Conservation (phyloP, 2,113 vertebrate species). For the Mobula birostris region DNA sequence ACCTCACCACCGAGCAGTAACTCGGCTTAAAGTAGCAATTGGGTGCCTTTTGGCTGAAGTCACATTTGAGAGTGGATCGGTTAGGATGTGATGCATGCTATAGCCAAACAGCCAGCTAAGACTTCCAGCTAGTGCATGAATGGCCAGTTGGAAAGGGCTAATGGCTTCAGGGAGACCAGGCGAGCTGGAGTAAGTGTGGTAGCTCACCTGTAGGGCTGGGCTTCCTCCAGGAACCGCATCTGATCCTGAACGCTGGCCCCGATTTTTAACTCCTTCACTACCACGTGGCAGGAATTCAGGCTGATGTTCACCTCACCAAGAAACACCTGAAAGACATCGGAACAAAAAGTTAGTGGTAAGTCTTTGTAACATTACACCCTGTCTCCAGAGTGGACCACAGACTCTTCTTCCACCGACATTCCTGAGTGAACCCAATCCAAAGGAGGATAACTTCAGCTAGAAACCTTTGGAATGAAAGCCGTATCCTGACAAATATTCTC, state of each 20-base stretch:
- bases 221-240: constrained; percentile 87
- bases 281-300: constrained; percentile 73
- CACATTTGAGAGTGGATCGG: background rate
- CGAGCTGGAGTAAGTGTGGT: background rate
- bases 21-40: background rate
- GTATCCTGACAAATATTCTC: background rate
- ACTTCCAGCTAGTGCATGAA: background rate
- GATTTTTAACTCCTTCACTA: constrained; percentile 86
- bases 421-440: background rate
- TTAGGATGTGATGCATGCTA: background rate
- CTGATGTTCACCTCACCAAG: constrained; percentile 82
- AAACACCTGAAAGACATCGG: constrained; percentile 63
- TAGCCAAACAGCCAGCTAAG: background rate
- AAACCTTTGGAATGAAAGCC: background rate
- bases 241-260: constrained; percentile 80
- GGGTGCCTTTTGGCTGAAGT: background rate
- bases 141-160: background rate
- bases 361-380: too few species aligned
- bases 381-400: background rate
- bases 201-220: constrained; percentile 75
- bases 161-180: background rate
- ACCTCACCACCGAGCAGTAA: background rate
- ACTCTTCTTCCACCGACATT: background rate
- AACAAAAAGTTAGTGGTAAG: background rate
- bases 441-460: background rate